Percentiles rank a stretch among this genome's conserved stretches.
These are phyloP conservation scores for Trissolcus basalis DNA, from an alignment of 1,140 invertebrate species.

Conservation along the genomic window DNA sequence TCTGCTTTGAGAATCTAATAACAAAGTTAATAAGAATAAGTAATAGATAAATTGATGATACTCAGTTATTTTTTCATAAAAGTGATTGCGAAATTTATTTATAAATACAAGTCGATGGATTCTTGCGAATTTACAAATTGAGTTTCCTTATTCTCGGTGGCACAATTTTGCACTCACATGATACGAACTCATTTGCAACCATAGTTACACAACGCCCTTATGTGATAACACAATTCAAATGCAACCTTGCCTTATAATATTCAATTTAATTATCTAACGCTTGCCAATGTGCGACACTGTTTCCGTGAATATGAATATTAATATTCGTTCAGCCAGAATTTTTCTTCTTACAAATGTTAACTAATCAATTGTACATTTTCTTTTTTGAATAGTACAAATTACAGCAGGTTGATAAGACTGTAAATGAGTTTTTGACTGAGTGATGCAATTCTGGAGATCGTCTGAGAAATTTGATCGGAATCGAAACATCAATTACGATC, in stretches of 20 bases:
- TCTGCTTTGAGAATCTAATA: no score
- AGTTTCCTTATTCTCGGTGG: not conserved
- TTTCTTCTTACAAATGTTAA: not conserved
- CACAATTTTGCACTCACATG: constrained; percentile 17
- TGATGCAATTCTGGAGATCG: not conserved
- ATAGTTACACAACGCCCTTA: constrained; percentile 19
- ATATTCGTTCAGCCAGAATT: constrained; percentile 19
- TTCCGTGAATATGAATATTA: constrained; percentile 14
- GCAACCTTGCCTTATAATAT: constrained; percentile 22
- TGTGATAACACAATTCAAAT: constrained; percentile 30
- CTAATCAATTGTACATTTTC: no score
- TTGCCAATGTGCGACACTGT: constrained; percentile 7
- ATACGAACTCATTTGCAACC: constrained; percentile 30
- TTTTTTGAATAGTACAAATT: no score
- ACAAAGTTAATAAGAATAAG: no score
- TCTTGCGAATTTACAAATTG: no score
- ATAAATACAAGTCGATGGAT: no score
- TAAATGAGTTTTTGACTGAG: not conserved
- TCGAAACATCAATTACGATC: not conserved
- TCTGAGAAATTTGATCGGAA: not conserved
- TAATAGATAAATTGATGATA: no score
- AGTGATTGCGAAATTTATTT: no score
- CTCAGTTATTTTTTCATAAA: no score
- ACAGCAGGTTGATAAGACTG: no score
- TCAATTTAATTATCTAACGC: constrained; percentile 21